Percentiles rank a stretch among this genome's conserved stretches.
Conservation (phyloP, 2,888 invertebrate genomes). For the Parelbella ahira region DNA sequence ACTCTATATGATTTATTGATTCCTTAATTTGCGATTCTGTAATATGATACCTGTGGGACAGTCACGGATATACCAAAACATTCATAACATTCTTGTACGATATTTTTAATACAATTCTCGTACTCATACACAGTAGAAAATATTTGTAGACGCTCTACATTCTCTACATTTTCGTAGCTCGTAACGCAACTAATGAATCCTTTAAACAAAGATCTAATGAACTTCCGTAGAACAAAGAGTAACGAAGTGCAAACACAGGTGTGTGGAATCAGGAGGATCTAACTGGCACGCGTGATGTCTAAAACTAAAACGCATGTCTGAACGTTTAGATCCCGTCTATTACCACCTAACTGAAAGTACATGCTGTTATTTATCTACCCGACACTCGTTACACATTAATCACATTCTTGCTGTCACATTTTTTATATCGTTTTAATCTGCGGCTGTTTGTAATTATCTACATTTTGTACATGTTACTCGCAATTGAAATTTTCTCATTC, state of each 20-base stretch:
- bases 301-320: constrained; percentile 41
- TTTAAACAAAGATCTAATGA: constrained; percentile 28
- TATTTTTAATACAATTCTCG: too few relatives aligned
- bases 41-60: constrained; percentile 1
- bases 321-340: constrained; percentile 18
- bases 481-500: too few relatives aligned
- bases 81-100: too few relatives aligned
- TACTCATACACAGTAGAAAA: too few relatives aligned
- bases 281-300: constrained; percentile 56
- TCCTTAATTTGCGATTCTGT: background rate
- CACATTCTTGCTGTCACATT: too few relatives aligned
- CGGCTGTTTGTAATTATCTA: too few relatives aligned
- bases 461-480: too few relatives aligned
- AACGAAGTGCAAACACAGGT: constrained; percentile 61
- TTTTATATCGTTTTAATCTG: too few relatives aligned
- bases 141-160: constrained; percentile 8
- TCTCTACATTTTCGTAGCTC: constrained; percentile 5
- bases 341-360: constrained; percentile 5
- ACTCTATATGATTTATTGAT: constrained; percentile 8
- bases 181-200: constrained; percentile 33
- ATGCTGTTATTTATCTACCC: background rate
- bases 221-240: constrained; percentile 27
- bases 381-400: too few relatives aligned
- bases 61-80: too few relatives aligned
- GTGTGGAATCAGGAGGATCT: constrained; percentile 38